Base-by-base conservation (phyloP, 2,797 vertebrate genomes). In the Rhynchotus rufescens region DNA sequence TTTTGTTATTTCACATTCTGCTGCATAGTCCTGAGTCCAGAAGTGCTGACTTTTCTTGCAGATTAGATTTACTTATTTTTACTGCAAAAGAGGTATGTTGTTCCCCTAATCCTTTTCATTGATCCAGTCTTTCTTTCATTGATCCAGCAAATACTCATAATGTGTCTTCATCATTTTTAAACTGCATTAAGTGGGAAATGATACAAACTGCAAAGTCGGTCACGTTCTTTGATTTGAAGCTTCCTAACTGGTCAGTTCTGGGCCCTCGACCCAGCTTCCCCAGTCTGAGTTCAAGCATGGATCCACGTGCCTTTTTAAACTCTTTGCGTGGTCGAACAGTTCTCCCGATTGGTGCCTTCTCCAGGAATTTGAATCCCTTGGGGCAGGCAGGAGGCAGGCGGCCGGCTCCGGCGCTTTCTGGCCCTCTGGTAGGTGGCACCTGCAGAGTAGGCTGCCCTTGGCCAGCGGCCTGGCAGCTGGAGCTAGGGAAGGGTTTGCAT, bases 391-490 rank as follows among this genome's bases (percentile, higher is more conserved):
- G 79, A 86, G 56, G 42, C 65, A 61, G 15, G 1, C 1, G 10
- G 59, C 15, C 72, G 61, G 10, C 28, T 79, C 26, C 92, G 10
- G 32, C 0, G 0, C 54, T 61, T 79, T 30, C 23, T 68, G 15
- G 42, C 42, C 15, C 13, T 15, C 36, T 2, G 15, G 25, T 11
- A 12, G 20, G 26, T 6, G 3, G 65, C 51, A 21, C 15, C 61
- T 32, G 9, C 0, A 0, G 23, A 21, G 40, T 0, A 0, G 71
- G 45, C 51, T 81, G 60, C 60, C n/a, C 20, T 62, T 25, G 6
- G 45, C 11, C 21, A 32, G 13, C 12, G 15, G 4, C 54, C 22
- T 38, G 19, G 17, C 40, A 89, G 51, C 25, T 0, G 1, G 4
- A 0, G 0, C 2, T 38, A 22, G 11, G 15, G 42, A 19, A 25